Percentiles rank a stretch among this genome's conserved stretches.
Conservation (phyloP, 2,888 invertebrate species). For the Hemaris fuciformis region DNA sequence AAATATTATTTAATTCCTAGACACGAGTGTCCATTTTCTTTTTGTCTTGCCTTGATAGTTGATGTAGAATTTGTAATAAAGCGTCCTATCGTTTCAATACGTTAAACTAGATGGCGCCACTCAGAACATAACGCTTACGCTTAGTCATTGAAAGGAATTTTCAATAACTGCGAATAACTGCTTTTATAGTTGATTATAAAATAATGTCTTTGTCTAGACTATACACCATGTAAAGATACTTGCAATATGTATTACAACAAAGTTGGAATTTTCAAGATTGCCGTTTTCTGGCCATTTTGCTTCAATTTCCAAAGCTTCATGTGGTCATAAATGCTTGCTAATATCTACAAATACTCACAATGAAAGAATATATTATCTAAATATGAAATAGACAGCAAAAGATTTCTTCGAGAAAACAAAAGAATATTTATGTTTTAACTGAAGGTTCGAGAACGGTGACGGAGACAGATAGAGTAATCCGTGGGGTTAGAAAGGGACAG, state of each 20-base stretch:
- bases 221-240: too few relatives aligned
- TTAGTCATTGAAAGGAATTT: not conserved
- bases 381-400: not conserved
- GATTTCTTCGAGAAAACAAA: not conserved
- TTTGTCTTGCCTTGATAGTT: not conserved
- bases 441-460: not conserved
- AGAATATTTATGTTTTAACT: not conserved
- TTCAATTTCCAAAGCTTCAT: too few relatives aligned
- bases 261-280: too few relatives aligned
- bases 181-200: not conserved
- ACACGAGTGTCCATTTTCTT: not conserved
- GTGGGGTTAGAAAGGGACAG: not conserved
- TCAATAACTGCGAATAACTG: not conserved
- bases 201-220: too few relatives aligned
- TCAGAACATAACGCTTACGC: not conserved
- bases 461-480: not conserved
- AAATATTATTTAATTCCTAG: constrained; percentile 23
- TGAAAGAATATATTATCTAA: not conserved
- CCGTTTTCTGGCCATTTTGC: too few relatives aligned
- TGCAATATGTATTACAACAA: too few relatives aligned
- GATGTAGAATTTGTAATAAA: not conserved
- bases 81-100: not conserved
- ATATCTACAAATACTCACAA: too few relatives aligned
- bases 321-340: not conserved
- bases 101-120: not conserved